Base-by-base conservation (phyloP, 2,888 invertebrate species). In the Antheraea yamamai region DNA sequence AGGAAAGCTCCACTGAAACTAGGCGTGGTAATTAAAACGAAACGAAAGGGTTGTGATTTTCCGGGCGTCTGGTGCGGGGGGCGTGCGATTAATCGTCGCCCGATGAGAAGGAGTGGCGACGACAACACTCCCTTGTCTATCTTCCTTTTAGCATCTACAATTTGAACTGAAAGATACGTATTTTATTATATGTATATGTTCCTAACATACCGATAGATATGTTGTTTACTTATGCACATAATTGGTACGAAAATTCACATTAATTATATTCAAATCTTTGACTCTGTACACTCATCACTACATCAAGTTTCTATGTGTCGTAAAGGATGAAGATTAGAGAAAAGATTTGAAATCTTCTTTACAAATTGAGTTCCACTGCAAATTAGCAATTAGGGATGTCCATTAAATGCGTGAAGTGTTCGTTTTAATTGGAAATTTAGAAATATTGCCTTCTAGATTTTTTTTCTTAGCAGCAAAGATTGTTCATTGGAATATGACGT, bases 21-120 rank as follows among this genome's bases (percentile, higher is more conserved):
- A 91, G 94, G 92, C 93, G 95, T 92, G 92, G 94, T 95, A 95
- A 95, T 95, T 95, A 95, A 93, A 89, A 93, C 87, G 79, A 81
- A 52, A 83, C 88, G 88, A 93, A 95, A 94, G 95, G 95, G 95
- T 95, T 94, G 92, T 85, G 91, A 91, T 94, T 94, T 93, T 89
- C 94, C 93, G 90, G 91, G 90, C 91, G 90, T 89, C 81, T 82
- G 81, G 79, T 76, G 64, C 76, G 78, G 82, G 87, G 86, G 87
- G 86, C 91, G 93, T 88, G 87, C 89, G 87, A 92, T 93, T 93
- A 92, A 92, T 93, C 91, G 91, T 88, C 82, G 84, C 82, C 85
- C 77, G 84, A 79, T 79, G 78, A 80, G 84, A 82, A 88, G 87
- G 88, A 87, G 88, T 87, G 87, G 83, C 87, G 76, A 77, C 73